Evolutionary conservation across 2,113 vertebrate genomes (phyloP), one percentile per base, ranked within the genome.

Genomic region (Gymnarchus niloticus): DNA sequence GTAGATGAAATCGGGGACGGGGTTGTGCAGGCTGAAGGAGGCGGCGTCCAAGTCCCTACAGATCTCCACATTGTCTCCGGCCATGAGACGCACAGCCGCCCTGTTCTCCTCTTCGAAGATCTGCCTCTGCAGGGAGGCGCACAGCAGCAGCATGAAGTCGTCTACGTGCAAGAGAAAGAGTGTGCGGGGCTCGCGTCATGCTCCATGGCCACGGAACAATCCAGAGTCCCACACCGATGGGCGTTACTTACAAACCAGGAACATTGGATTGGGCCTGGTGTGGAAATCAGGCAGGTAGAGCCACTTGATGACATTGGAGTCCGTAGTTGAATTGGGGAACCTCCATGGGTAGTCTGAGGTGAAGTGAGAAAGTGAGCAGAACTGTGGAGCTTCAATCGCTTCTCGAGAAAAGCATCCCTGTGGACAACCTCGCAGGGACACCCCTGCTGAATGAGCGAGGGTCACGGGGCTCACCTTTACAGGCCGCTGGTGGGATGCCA

Each of bases 51-150:
- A 94, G 89, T 97, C 98, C 94, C 98, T 95, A 88, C 98, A 99
- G 87, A 99, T 99, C 93, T 99, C 98, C n/a, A 98, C 97, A 8
- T 99, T 99, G 91, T 99, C 98, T 14, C 98, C 98, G 0, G 97
- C 98, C 93, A 97, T 95, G 87, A 99, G 93, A 25, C 97, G 93
- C 1, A 99, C 97, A 0, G 96, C 96, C 9, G 96, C 96, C 89
- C 96, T 96, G 88, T 97, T 98, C 92, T 99, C 98, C 19, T 99
- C 98, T 7, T 99, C 97, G 87, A 99, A 99, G 1, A 98, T 95
- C 90, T 97, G 96, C 90, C 96, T 95, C 95, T 99, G 98, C 81
- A 99, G 92, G 3, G 98, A 98, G 87, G 97, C 97, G 46, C 97
- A 98, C 80, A 99, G 93, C 87, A 99, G 95, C 90, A 99, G 88